Evolutionary conservation across 2,888 invertebrate genomes (phyloP), one percentile per base, ranked within the genome.

Genomic region (Pristionchus japonicus): DNA sequence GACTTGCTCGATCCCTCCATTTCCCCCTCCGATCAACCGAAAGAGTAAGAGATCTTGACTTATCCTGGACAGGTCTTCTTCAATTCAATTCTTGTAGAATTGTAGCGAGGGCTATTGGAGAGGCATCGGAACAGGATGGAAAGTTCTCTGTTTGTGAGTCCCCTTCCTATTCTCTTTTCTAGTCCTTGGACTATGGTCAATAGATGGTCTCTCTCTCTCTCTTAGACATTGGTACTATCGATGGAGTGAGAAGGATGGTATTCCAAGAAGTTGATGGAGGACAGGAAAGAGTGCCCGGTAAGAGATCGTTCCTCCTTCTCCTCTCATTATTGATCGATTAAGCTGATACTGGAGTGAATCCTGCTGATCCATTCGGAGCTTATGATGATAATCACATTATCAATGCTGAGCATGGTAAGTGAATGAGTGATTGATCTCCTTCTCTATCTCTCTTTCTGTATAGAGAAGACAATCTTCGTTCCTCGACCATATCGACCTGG

Each of bases 401-500:
- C 31, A 89, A 90, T 31, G 89, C 91, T 57, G 91, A 92, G 61
- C 89, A 92, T 86, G 92, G 91, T 90, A 67, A 43, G 9, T 40
- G 43, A 47, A 49, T 49, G 52, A 57, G 57, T 11, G 37, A 83
- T 7, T 34, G n/a, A 34, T 1, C n/a, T n/a, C n/a, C n/a, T n/a
- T n/a, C n/a, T n/a, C n/a, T n/a, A n/a, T n/a, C n/a, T n/a, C n/a
- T n/a, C n/a, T n/a, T 37, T 34, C 34, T 34, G 17, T 90, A 86
- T 88, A 93, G 93, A 93, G 89, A 91, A 91, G 84, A 90, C 92
- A 27, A 90, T 93, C 6, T 93, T 93, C 88, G 92, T 93, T 37
- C 93, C 94, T 23, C 90, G 91, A 40, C 92, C 92, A 27, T 94
- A 94, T 88, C 86, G 93, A 61, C 93, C 93, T n/a, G 93, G 92